Evolutionary conservation across 64 coral and sea anemone species (phyloP).

Genomic region (Montipora efflorescens): DNA sequence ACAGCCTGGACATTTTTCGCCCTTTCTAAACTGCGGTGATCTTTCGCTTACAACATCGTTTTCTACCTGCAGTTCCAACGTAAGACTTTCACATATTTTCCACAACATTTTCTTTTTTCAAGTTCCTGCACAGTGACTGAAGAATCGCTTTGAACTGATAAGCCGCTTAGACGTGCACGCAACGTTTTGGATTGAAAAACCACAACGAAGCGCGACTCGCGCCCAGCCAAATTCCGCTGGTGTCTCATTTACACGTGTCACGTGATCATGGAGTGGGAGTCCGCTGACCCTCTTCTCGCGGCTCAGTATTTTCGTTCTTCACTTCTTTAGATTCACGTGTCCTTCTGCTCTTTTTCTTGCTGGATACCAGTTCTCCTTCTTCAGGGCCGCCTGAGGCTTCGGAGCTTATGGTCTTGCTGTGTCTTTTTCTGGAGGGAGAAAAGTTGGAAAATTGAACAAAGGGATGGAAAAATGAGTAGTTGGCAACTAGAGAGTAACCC

Average conservation of each 20-base stretch:
- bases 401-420: constrained; percentile 40
- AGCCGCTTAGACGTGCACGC: no score
- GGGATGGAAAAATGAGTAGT: no score
- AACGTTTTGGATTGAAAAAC: neutral
- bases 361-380: constrained; percentile 69
- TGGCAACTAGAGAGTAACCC: no score
- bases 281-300: constrained; percentile 69
- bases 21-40: no score
- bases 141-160: no score
- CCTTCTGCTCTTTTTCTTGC: constrained; percentile 66
- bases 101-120: no score
- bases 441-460: neutral
- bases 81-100: no score
- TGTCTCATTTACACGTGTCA: neutral
- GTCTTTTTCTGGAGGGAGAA: constrained; percentile 49
- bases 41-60: no score
- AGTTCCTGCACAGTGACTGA: no score
- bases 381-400: constrained; percentile 57
- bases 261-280: constrained; percentile 37
- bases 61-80: no score
- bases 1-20: no score
- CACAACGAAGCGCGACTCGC: neutral
- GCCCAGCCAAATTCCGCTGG: no score
- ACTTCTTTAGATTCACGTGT: constrained; percentile 60
- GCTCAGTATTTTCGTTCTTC: constrained; percentile 51